Base-by-base conservation (phyloP, 2,888 invertebrate species). In the Brenthis daphne region DNA sequence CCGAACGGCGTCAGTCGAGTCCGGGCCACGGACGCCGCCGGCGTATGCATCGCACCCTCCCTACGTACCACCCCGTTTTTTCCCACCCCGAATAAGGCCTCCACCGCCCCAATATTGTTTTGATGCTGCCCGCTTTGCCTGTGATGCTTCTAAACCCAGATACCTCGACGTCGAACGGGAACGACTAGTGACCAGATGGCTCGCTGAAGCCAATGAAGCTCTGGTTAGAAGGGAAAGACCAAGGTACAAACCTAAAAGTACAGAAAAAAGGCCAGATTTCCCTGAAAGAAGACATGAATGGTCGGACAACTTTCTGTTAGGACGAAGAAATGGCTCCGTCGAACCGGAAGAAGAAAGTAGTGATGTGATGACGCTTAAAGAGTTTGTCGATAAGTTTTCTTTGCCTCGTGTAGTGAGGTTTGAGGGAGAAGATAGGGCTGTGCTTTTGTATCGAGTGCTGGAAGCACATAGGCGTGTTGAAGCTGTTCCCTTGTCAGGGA, bases 401-500 rank as follows among this genome's bases (percentile, higher is more conserved):
- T 83, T 95, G 74, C 95, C 95, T 6, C 88, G 94, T 69, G 94
- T 95, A 37, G 94, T 94, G 76, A 88, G 92, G 77, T 90, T 94
- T 53, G 94, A 92, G 64, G 93, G 93, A 63, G 90, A 92, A 74
- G 93, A 94, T 70, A 93, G 94, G 80, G 94, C 95, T 67, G 90
- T 95, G 83, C 87, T 95, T 74, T 84, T 95, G 80, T 95, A 94
- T 80, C 90, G 94, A 76, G 94, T 94, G 76, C 88, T 95, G 78
- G 94, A 94, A 77, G 94, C 94, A 71, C 94, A 94, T 77, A 90
- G 94, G 80, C 92, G 95, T 77, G 94, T 95, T 73, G 94, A 95
- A 82, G 95, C 95, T 12, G 94, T 94, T 65, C 94, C 94, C 64
- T 79, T 94, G 73, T 83, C 90, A 12, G 93, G 93, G 68, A 94